These are phyloP conservation scores for Papilio polyxenes DNA, from an alignment of 1,140 invertebrate species.

Conservation along the genomic window DNA sequence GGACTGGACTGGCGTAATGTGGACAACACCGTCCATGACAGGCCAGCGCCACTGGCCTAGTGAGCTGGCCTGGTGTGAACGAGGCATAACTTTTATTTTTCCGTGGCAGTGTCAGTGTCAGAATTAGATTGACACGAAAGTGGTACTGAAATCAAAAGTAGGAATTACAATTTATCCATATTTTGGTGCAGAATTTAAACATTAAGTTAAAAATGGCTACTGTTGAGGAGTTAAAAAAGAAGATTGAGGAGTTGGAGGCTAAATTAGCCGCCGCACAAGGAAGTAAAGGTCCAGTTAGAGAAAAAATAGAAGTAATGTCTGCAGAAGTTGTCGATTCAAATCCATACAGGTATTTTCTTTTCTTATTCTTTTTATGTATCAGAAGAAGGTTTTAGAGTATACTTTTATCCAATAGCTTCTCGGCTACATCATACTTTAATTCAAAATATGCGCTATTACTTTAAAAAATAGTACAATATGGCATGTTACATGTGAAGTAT, in stretches of 20 bases:
- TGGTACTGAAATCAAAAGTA: constrained; percentile 18
- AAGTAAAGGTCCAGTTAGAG: constrained; percentile 74
- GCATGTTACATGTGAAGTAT: background rate
- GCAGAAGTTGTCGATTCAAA: constrained; percentile 96
- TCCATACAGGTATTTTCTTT: constrained; percentile 92
- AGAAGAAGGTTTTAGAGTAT: background rate
- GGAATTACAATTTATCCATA: background rate
- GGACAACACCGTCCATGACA: too few species aligned
- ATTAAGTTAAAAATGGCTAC: constrained; percentile 66
- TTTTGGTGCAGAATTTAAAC: constrained; percentile 25
- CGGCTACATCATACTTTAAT: background rate
- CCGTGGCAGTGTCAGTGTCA: constrained; percentile 32
- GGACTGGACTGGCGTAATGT: too few species aligned
- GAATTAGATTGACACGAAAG: constrained; percentile 43
- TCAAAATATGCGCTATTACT: background rate
- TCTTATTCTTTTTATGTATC: constrained; percentile 39
- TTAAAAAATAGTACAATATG: constrained; percentile 19
- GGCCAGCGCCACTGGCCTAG: too few species aligned
- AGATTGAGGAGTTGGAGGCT: constrained; percentile 82
- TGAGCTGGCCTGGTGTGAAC: too few species aligned
- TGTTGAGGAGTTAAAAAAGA: constrained; percentile 74
- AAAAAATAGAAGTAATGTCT: constrained; percentile 79
- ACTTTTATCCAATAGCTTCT: background rate
- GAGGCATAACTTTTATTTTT: constrained; percentile 8
- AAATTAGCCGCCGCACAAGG: constrained; percentile 78